Evolutionary conservation across 2,888 invertebrate species (phyloP), one percentile per base, ranked within the genome.

Genomic region (Cantharis rufa): DNA sequence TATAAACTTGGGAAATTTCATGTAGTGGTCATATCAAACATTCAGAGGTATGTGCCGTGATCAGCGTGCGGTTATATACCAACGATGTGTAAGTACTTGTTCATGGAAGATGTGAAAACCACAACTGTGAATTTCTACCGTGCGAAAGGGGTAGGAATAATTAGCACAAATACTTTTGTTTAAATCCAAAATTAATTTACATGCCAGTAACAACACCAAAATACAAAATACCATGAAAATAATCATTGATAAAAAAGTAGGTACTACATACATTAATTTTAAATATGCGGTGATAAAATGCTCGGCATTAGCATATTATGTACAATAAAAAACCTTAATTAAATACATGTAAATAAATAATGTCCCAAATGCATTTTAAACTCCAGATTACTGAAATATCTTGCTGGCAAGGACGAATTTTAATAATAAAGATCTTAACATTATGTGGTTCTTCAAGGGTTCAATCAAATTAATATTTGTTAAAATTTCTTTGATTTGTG

Each of bases 21-120:
- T 66, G 64, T 66, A 70, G 16, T 71, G 77, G 78, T 72, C 75
- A 70, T 71, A 78, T 78, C 78, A 78, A 78, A 78, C 75, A 78
- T 78, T 78, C 73, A 77, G 74, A 21, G 73, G 70, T 72, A 71
- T 21, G 70, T 74, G 48, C 71, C 62, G 62, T 71, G 71, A 66
- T 66, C 71, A 75, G 71, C 71, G 71, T 75, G 75, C 63, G 75
- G 75, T 75, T 75, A 69, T 48, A 27, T 15, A 48, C 62, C 32
- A 69, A 64, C 68, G 62, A 27, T 27, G 70, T 70, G 32, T 69
- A 74, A 69, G 63, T 66, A 48, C 61, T 62, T 72, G 69, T 66
- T 28, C 64, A 71, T 61, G 76, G 24, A 70, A 71, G 69, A 15
- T 32, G 71, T 28, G 74, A 62, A 77, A 71, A 32, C 74, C 74